Evolutionary conservation across 1,140 invertebrate species (phyloP).

Genomic region (Scaptodrosophila lebanonensis): DNA sequence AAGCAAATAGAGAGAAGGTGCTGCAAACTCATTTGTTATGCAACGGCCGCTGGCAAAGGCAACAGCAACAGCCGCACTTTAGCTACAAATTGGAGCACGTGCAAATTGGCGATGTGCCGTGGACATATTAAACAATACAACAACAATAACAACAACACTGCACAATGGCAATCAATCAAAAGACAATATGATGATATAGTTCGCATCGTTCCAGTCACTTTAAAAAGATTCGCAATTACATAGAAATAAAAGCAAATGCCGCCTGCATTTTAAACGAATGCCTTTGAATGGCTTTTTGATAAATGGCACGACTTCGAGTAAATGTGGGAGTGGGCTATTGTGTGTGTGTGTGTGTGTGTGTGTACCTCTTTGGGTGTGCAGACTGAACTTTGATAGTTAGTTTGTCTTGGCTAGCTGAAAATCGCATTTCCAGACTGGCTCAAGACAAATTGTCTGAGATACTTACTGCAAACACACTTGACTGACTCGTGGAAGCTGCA

Average conservation of each 20-base stretch:
- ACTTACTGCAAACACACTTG: no score
- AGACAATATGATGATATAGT: slow-evolving; percentile 59
- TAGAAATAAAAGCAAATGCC: slow-evolving; percentile 63
- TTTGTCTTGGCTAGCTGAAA: no score
- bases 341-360: no score
- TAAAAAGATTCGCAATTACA: slow-evolving; percentile 55
- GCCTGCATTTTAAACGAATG: slow-evolving; percentile 53
- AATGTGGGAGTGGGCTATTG: no score
- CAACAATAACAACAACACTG: slow-evolving; percentile 11
- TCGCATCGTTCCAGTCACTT: slow-evolving; percentile 39
- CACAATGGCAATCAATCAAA: slow-evolving; percentile 47
- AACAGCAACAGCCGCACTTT: slow-evolving; percentile 1
- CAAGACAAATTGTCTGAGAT: no score
- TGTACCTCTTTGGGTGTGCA: no score
- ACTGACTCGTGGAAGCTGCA: no score
- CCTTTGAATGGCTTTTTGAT: slow-evolving; percentile 8
- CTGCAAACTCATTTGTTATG: slow-evolving; percentile 38
- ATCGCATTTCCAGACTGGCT: no score
- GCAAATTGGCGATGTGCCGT: slow-evolving; percentile 27
- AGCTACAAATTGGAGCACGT: slow-evolving; percentile 52
- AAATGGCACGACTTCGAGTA: no score
- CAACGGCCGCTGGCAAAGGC: slow-evolving; percentile 28
- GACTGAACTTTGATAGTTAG: no score
- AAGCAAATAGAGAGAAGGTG: slow-evolving; percentile 1
- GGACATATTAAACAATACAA: slow-evolving; percentile 2